Evolutionary conservation across 2,113 vertebrate genomes (phyloP).

Genomic region (Megaceryle torquata): DNA sequence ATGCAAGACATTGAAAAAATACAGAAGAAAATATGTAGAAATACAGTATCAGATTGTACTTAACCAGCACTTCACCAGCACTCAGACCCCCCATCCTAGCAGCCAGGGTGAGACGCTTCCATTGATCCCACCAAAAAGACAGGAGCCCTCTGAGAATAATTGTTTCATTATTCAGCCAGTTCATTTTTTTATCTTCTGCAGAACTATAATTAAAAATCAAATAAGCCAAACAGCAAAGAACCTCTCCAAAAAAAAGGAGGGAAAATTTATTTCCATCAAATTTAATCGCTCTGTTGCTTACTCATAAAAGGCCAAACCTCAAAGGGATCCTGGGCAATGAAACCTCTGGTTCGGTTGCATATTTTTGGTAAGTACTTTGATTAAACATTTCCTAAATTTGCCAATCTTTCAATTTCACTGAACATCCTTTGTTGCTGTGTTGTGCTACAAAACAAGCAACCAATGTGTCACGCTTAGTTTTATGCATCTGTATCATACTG

Average conservation of each 20-base stretch:
- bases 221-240: background rate
- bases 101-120: background rate
- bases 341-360: background rate
- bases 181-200: background rate
- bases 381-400: background rate
- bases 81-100: background rate
- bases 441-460: background rate
- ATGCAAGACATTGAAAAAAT: background rate
- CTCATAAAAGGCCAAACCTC: background rate
- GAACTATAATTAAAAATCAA: background rate
- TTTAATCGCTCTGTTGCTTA: background rate
- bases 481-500: background rate
- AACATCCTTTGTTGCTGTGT: background rate
- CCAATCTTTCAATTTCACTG: background rate
- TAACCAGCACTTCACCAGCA: background rate
- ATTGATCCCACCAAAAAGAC: background rate
- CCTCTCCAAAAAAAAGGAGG: background rate
- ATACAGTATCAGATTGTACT: background rate
- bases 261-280: background rate
- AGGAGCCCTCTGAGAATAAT: background rate
- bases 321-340: background rate
- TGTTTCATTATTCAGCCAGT: background rate
- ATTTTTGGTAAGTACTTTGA: background rate
- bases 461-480: fast-evolving
- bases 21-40: background rate